Conservation (phyloP, 1,140 invertebrate species). For the Drosophila ananassae region DNA sequence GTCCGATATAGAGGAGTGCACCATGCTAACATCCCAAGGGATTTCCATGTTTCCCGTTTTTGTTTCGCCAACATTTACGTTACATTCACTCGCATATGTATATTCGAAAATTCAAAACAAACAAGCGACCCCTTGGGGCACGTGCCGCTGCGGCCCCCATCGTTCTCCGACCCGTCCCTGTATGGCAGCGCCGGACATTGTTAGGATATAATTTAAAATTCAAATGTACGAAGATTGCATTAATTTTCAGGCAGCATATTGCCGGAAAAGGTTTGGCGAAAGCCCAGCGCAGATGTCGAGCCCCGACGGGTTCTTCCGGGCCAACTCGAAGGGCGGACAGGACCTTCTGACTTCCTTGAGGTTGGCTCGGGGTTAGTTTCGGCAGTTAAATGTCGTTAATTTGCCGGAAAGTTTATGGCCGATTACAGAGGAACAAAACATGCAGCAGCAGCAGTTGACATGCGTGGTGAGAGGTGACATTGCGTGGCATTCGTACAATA, state of each 20-base stretch:
- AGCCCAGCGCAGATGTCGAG: constrained; percentile 38
- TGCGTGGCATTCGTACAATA: constrained; percentile 22
- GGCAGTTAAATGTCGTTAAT: constrained; percentile 45
- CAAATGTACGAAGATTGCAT: constrained; percentile 72
- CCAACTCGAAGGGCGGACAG: background rate
- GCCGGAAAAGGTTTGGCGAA: constrained; percentile 35
- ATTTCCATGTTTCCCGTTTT: background rate
- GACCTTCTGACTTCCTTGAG: background rate
- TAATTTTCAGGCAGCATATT: constrained; percentile 61
- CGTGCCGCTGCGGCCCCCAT: background rate
- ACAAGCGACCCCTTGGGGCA: constrained; percentile 6
- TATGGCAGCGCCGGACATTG: constrained; percentile 30
- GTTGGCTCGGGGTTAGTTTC: constrained; percentile 50
- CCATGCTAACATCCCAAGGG: constrained; percentile 1
- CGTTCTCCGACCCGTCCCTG: background rate
- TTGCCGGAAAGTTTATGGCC: constrained; percentile 36
- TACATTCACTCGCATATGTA: constrained; percentile 7
- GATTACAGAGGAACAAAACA: constrained; percentile 23
- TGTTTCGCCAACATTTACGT: background rate
- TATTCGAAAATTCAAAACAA: constrained; percentile 13
- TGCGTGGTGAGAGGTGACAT: constrained; percentile 3
- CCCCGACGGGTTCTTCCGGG: background rate
- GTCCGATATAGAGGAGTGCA: constrained; percentile 6
- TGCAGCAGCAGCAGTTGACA: constrained; percentile 12
- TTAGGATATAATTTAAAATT: constrained; percentile 69